These are phyloP conservation scores for Salvelinus alpinus DNA, from an alignment of 2,113 vertebrate species.

Conservation along the genomic window DNA sequence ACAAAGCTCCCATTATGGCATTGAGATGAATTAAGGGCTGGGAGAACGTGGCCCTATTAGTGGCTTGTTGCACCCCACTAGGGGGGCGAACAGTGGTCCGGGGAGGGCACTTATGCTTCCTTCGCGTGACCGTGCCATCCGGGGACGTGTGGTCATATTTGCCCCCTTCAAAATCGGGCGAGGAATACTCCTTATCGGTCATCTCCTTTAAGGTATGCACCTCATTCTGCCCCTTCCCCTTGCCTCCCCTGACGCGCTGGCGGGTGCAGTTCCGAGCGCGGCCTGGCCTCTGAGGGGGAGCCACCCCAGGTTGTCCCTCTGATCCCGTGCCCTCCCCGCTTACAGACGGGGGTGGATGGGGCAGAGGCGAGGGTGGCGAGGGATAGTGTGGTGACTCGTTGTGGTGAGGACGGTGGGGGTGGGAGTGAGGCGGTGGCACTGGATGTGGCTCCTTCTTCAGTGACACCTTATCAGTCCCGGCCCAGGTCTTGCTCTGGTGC, in stretches of 20 bases:
- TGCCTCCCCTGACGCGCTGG: conserved; percentile 73
- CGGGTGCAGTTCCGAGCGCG: conserved; percentile 88
- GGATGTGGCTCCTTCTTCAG: conserved; percentile 79
- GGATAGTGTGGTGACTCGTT: conserved; percentile 32
- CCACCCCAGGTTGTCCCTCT: conserved; percentile 76
- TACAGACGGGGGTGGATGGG: conserved; percentile 65
- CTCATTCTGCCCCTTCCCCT: conserved; percentile 80
- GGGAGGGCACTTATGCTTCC: conserved; percentile 91
- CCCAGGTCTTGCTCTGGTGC: conserved; percentile 89
- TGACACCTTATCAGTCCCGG: conserved; percentile 78
- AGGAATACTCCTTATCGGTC: conserved; percentile 79
- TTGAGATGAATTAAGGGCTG: conserved; percentile 53
- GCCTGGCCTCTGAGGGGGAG: conserved; percentile 74
- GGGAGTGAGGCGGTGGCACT: conserved; percentile 29
- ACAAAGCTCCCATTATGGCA: conserved; percentile 75
- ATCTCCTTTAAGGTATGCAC: conserved; percentile 78
- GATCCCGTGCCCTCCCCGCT: conserved; percentile 73
- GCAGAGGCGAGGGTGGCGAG: conserved; percentile 43
- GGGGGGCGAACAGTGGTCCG: conserved; percentile 88
- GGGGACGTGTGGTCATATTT: conserved; percentile 78
- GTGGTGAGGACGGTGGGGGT: conserved; percentile 34
- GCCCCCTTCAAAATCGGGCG: conserved; percentile 74
- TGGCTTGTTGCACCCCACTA: conserved; percentile 93
- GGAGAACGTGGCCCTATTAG: conserved; percentile 68
- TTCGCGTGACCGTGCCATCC: conserved; percentile 78